Evolutionary conservation across 1,140 invertebrate species (phyloP).

Genomic region (Aphelinus atriplicis): DNA sequence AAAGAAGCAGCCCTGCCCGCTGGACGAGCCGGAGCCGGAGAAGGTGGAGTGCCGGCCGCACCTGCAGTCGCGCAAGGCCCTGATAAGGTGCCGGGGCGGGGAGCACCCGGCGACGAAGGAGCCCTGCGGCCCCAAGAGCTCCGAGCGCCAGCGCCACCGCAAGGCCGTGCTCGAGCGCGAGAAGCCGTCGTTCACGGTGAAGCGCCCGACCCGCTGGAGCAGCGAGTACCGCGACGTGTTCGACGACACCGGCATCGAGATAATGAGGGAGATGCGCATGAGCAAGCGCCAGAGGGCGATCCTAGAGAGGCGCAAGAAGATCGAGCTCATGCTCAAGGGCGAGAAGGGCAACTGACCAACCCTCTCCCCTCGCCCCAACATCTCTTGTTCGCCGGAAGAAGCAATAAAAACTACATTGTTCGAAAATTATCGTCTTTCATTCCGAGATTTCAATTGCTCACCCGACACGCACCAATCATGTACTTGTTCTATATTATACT

Average conservation of each 20-base stretch:
- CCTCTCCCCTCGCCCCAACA: too few species aligned
- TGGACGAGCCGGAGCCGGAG: neutral
- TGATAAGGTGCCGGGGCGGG: conserved; percentile 9
- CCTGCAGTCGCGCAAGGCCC: neutral
- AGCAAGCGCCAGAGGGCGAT: neutral
- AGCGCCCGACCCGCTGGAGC: conserved; percentile 21
- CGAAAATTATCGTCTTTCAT: too few species aligned
- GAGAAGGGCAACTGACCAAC: too few species aligned
- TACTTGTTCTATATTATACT: too few species aligned
- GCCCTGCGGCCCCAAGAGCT: neutral
- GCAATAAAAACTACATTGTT: too few species aligned
- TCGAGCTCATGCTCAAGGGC: too few species aligned
- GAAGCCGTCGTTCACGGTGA: neutral
- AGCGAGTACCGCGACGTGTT: conserved; percentile 23
- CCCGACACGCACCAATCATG: too few species aligned
- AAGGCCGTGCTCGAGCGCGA: neutral
- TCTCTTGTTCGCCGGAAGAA: too few species aligned
- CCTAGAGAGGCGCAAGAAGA: too few species aligned
- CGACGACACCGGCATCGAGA: neutral
- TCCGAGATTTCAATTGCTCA: too few species aligned
- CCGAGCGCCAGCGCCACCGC: neutral
- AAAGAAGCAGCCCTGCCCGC: neutral
- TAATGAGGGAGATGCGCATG: conserved; percentile 7
- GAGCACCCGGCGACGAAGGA: neutral
- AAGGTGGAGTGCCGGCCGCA: neutral